Evolutionary conservation across 2,113 vertebrate species (phyloP).

Genomic region (Penelope pileata): DNA sequence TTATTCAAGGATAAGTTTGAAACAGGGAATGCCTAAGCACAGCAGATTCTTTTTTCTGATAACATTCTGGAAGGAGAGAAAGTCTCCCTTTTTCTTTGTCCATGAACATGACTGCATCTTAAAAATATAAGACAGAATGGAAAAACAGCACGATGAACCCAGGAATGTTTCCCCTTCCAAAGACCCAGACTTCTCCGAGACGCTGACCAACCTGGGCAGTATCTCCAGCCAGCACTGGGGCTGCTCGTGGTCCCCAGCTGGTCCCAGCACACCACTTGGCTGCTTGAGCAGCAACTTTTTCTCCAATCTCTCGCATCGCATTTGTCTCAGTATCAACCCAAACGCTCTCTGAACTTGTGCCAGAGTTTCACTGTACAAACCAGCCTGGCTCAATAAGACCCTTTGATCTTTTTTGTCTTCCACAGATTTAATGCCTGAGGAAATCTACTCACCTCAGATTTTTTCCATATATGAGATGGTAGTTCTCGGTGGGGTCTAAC

Average conservation of each 20-base stretch:
- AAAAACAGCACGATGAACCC: background rate
- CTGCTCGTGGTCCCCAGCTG: background rate
- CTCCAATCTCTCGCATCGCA: fast-evolving
- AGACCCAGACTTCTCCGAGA: background rate
- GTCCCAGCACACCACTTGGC: fast-evolving
- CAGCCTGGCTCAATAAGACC: fast-evolving
- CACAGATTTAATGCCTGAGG: background rate
- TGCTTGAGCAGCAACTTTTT: background rate
- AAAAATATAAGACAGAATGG: background rate
- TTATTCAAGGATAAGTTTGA: background rate
- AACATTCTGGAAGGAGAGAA: background rate
- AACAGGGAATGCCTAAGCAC: background rate
- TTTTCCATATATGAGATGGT: background rate
- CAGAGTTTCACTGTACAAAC: background rate
- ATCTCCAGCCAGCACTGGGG: background rate
- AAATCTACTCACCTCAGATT: background rate
- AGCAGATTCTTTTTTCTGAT: background rate
- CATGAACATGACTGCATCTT: background rate
- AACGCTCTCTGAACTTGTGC: background rate
- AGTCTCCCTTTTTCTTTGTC: background rate
- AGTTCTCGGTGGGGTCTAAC: background rate
- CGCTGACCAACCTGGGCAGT: background rate
- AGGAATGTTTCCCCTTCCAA: background rate
- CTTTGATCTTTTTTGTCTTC: background rate
- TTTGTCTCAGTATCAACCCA: background rate